Conservation (phyloP, 2,113 vertebrate genomes). For the Delphinapterus leucas region DNA sequence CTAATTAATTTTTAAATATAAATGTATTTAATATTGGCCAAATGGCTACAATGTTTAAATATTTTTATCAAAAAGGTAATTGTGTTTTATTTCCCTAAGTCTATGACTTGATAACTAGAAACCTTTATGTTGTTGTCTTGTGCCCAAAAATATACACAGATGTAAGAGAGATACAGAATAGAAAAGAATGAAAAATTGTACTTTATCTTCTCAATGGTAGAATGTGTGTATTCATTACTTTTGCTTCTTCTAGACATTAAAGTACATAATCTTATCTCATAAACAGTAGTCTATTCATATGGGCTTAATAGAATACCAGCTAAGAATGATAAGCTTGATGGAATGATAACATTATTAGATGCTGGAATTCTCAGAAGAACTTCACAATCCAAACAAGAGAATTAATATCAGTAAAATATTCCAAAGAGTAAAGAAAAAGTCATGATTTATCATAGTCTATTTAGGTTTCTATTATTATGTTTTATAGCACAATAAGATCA, state of each 20-base stretch:
- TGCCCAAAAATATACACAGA: neutral
- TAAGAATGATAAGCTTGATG: constrained; percentile 23
- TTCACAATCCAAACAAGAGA: constrained; percentile 4
- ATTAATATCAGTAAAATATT: constrained; percentile 19
- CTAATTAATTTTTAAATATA: neutral
- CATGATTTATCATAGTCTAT: neutral
- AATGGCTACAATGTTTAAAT: neutral
- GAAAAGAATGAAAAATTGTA: neutral
- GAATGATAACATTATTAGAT: constrained; percentile 22
- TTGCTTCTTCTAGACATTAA: constrained; percentile 21
- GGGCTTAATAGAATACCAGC: constrained; percentile 33
- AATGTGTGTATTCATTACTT: neutral
- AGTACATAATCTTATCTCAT: neutral
- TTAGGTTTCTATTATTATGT: constrained; percentile 32
- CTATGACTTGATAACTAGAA: constrained; percentile 29
- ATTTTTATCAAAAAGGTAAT: neutral
- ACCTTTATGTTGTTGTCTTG: neutral
- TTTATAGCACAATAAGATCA: neutral
- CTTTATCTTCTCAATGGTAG: neutral
- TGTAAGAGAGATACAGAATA: neutral
- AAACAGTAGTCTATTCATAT: constrained; percentile 2
- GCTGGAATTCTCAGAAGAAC: neutral
- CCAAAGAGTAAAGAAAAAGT: constrained; percentile 30
- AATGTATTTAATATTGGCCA: neutral
- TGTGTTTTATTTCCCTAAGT: neutral